Percentiles rank a stretch among this genome's conserved stretches.
Conservation (phyloP, 2,797 vertebrate genomes). For the Kryptolebias ocellatus region DNA sequence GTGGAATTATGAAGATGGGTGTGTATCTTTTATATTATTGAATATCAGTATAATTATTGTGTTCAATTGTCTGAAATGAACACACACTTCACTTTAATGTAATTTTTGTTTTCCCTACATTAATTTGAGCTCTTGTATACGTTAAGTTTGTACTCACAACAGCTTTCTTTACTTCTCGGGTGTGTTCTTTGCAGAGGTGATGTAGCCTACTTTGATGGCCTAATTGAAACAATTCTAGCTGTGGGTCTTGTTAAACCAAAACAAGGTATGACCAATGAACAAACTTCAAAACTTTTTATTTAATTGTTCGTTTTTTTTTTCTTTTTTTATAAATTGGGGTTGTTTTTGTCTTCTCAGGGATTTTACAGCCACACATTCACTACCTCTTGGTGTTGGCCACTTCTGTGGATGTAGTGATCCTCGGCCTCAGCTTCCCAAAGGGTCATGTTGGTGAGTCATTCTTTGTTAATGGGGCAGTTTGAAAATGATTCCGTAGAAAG, state of each 20-base stretch:
- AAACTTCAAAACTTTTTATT: neutral
- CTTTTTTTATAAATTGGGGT: neutral
- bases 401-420: conserved; percentile 95
- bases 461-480: neutral
- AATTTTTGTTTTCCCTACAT: neutral
- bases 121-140: neutral
- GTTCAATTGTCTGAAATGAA: conserved; percentile 1
- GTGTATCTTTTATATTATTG: conserved; percentile 55
- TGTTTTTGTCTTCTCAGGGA: conserved; percentile 79
- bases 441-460: conserved; percentile 85
- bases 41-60: neutral
- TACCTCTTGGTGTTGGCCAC: conserved; percentile 95
- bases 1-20: conserved; percentile 99
- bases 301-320: neutral
- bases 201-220: conserved; percentile 96
- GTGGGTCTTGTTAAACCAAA: conserved; percentile 97
- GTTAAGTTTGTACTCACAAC: neutral
- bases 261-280: conserved; percentile 79
- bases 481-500: neutral
- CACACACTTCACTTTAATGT: neutral
- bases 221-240: conserved; percentile 97
- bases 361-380: conserved; percentile 95
- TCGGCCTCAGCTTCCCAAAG: conserved; percentile 92
- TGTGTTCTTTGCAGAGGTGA: conserved; percentile 85
- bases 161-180: neutral